Percentiles rank a stretch among this genome's conserved stretches.
Evolutionary conservation across 2,113 vertebrate species (phyloP).

Genomic region (Pterocles gutturalis): DNA sequence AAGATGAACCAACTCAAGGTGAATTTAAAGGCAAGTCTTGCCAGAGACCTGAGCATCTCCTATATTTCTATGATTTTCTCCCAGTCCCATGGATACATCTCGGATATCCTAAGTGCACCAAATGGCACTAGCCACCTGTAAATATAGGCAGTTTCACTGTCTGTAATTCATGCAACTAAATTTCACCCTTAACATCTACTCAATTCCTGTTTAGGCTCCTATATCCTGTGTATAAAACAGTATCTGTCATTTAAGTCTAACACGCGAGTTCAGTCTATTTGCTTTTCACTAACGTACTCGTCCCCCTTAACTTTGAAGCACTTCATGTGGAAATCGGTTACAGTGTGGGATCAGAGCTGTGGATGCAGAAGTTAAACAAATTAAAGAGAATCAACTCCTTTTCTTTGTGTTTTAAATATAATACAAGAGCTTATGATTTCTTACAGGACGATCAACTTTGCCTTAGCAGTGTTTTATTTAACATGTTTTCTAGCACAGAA

Average conservation of each 20-base stretch:
- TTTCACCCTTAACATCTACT: background rate
- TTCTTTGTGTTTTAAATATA: background rate
- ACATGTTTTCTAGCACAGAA: background rate
- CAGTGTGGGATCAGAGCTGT: background rate
- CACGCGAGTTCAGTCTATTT: background rate
- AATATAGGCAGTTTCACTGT: background rate
- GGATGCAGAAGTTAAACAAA: background rate
- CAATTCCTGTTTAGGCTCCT: background rate
- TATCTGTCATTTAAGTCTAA: background rate
- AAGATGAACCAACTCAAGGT: background rate
- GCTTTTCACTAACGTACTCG: background rate
- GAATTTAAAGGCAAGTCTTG: background rate
- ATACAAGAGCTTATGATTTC: background rate
- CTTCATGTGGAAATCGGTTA: background rate
- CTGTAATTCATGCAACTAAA: background rate
- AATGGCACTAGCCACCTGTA: background rate
- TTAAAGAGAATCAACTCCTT: background rate
- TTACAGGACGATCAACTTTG: background rate
- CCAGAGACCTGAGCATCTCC: background rate
- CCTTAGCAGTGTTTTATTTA: background rate
- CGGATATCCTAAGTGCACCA: background rate
- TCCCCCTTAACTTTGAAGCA: background rate
- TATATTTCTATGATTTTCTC: background rate
- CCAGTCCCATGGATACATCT: background rate
- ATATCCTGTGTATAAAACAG: background rate